Conservation (phyloP, 2,888 invertebrate genomes). For the Drosophila trichaetosa region DNA sequence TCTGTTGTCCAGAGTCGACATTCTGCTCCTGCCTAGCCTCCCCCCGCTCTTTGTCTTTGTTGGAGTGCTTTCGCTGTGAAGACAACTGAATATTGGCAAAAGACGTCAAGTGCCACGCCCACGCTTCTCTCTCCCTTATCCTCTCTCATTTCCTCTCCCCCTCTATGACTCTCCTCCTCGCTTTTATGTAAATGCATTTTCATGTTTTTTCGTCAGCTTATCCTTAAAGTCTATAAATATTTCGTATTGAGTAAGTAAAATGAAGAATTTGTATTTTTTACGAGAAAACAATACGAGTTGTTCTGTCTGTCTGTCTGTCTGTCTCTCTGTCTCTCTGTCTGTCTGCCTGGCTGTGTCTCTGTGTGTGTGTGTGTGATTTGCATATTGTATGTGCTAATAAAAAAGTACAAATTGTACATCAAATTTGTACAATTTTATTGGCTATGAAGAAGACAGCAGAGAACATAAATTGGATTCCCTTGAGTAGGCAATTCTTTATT, state of each 20-base stretch:
- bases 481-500: slow-evolving; percentile 11
- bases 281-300: slow-evolving; percentile 66
- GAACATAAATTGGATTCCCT: slow-evolving; percentile 42
- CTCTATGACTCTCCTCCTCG: slow-evolving; percentile 9
- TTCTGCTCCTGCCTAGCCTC: neutral
- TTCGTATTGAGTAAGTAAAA: slow-evolving; percentile 71
- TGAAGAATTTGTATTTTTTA: slow-evolving; percentile 66
- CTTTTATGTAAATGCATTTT: slow-evolving; percentile 78
- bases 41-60: neutral
- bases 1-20: slow-evolving; percentile 33
- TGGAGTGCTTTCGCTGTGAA: slow-evolving; percentile 14
- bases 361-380: slow-evolving; percentile 47
- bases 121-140: neutral
- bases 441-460: slow-evolving; percentile 19
- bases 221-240: slow-evolving; percentile 79
- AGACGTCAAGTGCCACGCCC: slow-evolving; percentile 38
- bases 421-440: slow-evolving; percentile 75
- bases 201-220: slow-evolving; percentile 70
- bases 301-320: neutral
- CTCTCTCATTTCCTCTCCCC: slow-evolving; percentile 9
- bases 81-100: slow-evolving; percentile 41
- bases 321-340: neutral
- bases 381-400: slow-evolving; percentile 75
- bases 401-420: slow-evolving; percentile 71
- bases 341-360: neutral